Conservation (phyloP, 2,797 vertebrate species). For the Spinibarbus caldwelli region DNA sequence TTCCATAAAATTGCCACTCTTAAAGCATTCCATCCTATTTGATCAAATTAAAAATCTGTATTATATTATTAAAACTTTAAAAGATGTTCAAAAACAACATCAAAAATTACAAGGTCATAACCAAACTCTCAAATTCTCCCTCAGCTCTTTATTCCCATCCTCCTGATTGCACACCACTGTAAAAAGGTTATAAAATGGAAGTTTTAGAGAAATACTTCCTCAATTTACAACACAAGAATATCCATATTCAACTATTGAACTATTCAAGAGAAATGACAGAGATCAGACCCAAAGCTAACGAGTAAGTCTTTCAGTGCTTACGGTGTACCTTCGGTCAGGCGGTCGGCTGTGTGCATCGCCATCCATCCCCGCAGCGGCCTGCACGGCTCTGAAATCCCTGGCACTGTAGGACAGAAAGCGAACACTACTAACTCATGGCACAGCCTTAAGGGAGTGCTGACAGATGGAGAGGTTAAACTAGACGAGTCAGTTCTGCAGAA, state of each 20-base stretch:
- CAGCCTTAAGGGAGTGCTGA: constrained; percentile 22
- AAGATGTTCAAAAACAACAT: too few relatives aligned
- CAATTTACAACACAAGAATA: background rate
- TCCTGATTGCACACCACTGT: background rate
- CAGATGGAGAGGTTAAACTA: constrained; percentile 51
- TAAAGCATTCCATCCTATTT: background rate
- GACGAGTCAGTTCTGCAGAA: constrained; percentile 29
- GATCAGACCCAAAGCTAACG: background rate
- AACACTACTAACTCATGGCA: constrained; percentile 44
- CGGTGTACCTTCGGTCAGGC: constrained; percentile 74
- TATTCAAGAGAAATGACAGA: background rate
- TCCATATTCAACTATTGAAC: too few relatives aligned
- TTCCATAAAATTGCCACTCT: background rate
- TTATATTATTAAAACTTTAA: too few relatives aligned
- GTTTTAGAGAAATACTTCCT: background rate
- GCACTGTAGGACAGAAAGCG: constrained; percentile 69
- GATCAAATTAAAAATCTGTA: background rate
- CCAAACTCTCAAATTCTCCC: background rate
- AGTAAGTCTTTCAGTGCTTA: constrained; percentile 13
- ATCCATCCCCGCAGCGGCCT: constrained; percentile 74
- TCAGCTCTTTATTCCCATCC: background rate
- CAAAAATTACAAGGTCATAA: background rate
- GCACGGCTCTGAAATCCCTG: constrained; percentile 69
- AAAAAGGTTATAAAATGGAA: background rate
- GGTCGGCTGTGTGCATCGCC: constrained; percentile 69